phyloP scores from a whole-genome alignment of 2,113 vertebrate species.

The Sciurus niger region DNA sequence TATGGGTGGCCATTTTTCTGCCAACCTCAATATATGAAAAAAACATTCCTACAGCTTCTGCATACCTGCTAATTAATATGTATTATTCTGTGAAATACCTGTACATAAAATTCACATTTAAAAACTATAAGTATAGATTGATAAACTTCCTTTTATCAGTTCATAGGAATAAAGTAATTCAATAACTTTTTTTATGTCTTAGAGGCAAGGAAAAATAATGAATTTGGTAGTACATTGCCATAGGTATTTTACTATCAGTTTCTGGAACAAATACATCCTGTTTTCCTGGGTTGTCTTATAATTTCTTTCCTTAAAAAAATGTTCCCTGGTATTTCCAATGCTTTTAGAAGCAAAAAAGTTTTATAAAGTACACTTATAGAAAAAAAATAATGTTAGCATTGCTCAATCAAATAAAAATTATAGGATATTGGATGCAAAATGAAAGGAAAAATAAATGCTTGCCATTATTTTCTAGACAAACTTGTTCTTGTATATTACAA shows the following conservation, averaged over 20 bases:
- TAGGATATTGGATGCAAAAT: neutral
- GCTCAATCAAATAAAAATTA: neutral
- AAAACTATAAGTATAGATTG: neutral
- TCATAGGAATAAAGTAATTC: neutral
- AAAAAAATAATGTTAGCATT: constrained; percentile 8
- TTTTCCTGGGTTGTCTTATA: constrained; percentile 1
- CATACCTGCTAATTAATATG: neutral
- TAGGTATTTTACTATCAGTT: neutral
- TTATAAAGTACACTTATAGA: neutral
- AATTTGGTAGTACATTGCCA: constrained; percentile 2
- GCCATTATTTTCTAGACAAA: neutral
- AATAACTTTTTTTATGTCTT: constrained; percentile 45
- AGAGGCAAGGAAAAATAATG: constrained; percentile 13
- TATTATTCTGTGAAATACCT: neutral
- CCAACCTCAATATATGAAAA: neutral
- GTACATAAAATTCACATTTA: constrained; percentile 42
- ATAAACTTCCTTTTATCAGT: neutral
- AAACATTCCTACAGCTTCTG: neutral
- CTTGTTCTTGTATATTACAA: constrained; percentile 50
- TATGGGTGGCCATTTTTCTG: neutral
- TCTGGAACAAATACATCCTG: constrained; percentile 60
- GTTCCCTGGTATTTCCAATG: neutral
- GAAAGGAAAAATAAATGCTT: constrained; percentile 57
- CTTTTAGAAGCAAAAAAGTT: constrained; percentile 28
- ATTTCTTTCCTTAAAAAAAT: neutral